Conservation (phyloP, 2,797 vertebrate genomes). For the Antrozous pallidus region DNA sequence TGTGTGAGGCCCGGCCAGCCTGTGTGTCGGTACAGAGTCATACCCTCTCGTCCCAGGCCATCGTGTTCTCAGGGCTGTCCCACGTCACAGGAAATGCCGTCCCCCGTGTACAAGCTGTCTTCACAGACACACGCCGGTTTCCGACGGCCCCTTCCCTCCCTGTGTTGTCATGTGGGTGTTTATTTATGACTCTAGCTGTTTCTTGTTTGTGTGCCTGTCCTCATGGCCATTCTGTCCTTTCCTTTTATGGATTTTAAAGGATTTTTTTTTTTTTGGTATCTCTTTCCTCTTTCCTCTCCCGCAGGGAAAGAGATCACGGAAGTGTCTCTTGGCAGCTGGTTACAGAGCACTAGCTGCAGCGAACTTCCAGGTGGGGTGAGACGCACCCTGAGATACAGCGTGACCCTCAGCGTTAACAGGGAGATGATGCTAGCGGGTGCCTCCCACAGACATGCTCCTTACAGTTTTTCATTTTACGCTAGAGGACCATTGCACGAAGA, state of each 20-base stretch:
- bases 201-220: constrained; percentile 71
- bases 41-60: constrained; percentile 71
- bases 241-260: constrained; percentile 17
- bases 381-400: not conserved
- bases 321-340: constrained; percentile 49
- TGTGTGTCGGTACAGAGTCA: constrained; percentile 58
- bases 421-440: accelerated
- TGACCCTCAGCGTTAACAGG: not conserved
- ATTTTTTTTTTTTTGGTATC: constrained; percentile 34
- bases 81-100: constrained; percentile 75
- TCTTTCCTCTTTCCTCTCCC: constrained; percentile 33
- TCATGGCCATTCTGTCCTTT: constrained; percentile 36
- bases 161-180: constrained; percentile 59
- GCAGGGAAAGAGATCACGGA: not conserved
- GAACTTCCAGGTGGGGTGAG: not conserved
- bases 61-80: constrained; percentile 62
- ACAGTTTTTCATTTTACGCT: not conserved
- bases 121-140: constrained; percentile 60
- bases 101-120: constrained; percentile 69
- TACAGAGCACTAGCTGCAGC: not conserved
- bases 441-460: not conserved
- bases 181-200: constrained; percentile 75
- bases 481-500: no score
- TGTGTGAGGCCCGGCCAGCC: not conserved
- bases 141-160: constrained; percentile 66